These are phyloP conservation scores for Craterocephalus amniculus DNA, from an alignment of 2,797 vertebrate genomes.

Conservation along the genomic window DNA sequence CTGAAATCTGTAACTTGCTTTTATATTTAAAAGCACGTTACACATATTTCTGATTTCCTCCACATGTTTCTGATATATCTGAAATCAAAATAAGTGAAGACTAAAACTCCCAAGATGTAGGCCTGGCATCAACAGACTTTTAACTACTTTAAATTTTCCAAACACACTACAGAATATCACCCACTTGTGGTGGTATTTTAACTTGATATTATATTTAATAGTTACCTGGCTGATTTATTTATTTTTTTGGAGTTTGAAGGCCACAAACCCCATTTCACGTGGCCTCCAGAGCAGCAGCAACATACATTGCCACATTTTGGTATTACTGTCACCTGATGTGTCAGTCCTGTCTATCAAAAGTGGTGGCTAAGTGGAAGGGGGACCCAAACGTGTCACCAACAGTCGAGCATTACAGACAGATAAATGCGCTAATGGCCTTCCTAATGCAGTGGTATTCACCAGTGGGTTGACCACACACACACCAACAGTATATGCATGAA, in stretches of 20 bases:
- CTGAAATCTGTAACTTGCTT: background rate
- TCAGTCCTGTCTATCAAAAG: slow-evolving; percentile 75
- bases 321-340: slow-evolving; percentile 81
- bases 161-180: slow-evolving; percentile 1
- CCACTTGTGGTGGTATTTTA: slow-evolving; percentile 12
- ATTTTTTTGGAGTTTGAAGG: slow-evolving; percentile 15
- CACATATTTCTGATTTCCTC: too few relatives aligned
- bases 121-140: background rate
- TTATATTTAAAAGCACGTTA: background rate
- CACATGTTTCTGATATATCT: background rate
- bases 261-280: slow-evolving; percentile 38
- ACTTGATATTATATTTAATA: slow-evolving; percentile 21
- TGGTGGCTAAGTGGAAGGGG: slow-evolving; percentile 76
- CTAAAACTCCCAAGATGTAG: background rate
- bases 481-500: slow-evolving; percentile 30
- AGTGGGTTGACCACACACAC: slow-evolving; percentile 65
- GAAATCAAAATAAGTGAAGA: background rate
- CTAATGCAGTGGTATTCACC: slow-evolving; percentile 82
- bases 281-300: slow-evolving; percentile 28
- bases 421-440: slow-evolving; percentile 81
- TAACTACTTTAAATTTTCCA: slow-evolving; percentile 10
- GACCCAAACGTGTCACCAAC: slow-evolving; percentile 81
- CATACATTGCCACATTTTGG: slow-evolving; percentile 49
- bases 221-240: background rate
- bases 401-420: slow-evolving; percentile 76